phyloP scores from a whole-genome alignment of 2,113 vertebrate species.

The Pelobates fuscus region DNA sequence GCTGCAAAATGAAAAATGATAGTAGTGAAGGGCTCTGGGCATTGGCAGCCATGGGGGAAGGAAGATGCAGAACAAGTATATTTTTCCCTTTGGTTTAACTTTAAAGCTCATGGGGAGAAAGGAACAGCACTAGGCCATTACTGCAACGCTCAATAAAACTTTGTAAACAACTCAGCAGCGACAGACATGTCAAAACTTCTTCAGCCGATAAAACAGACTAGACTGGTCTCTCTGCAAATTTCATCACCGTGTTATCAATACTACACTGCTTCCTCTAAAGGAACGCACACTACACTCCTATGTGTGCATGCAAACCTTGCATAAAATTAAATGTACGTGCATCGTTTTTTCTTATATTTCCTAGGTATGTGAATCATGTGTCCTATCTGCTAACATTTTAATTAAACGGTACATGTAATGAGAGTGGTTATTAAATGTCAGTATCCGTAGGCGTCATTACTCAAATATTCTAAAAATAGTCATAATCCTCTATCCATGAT shows the following conservation, averaged over 20 bases:
- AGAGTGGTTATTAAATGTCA: no score
- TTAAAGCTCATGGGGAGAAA: constrained; percentile 74
- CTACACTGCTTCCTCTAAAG: background rate
- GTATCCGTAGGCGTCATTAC: no score
- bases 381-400: no score
- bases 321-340: no score
- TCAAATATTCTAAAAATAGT: no score
- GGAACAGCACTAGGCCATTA: constrained; percentile 37
- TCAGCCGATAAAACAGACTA: background rate
- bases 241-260: background rate
- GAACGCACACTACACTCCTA: no score
- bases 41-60: constrained; percentile 69
- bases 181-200: background rate
- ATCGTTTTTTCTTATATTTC: no score
- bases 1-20: constrained; percentile 94
- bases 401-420: no score
- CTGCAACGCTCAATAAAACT: background rate
- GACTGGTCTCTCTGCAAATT: background rate
- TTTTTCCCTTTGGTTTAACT: constrained; percentile 64
- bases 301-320: no score
- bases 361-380: no score
- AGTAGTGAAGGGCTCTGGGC: constrained; percentile 96
- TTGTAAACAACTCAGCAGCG: constrained; percentile 7
- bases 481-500: no score
- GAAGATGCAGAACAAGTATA: constrained; percentile 65